A percentile compares a stretch with the other conserved stretches of the same genome.
These are phyloP conservation scores for Anoplophora glabripennis DNA, from an alignment of 1,140 invertebrate species.

Conservation along the genomic window DNA sequence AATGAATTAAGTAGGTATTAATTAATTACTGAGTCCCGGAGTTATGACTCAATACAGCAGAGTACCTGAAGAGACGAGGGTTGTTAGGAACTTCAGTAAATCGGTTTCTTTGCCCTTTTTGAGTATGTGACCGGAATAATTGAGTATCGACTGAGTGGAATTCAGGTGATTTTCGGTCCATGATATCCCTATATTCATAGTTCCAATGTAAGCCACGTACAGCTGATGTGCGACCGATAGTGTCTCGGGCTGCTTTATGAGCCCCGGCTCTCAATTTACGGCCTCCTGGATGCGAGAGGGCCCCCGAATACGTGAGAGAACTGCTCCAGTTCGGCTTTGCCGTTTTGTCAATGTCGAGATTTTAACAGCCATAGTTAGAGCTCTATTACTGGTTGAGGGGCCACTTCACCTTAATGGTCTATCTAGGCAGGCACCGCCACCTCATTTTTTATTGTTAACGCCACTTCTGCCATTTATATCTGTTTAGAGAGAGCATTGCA, in stretches of 20 bases:
- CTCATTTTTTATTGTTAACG: slow-evolving; percentile 14
- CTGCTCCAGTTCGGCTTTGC: slow-evolving; percentile 20
- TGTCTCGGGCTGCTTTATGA: slow-evolving; percentile 44
- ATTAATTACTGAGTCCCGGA: too few species aligned
- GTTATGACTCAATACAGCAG: slow-evolving; percentile 10
- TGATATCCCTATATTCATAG: slow-evolving; percentile 28
- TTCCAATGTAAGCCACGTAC: slow-evolving; percentile 42
- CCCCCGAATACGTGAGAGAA: slow-evolving; percentile 35
- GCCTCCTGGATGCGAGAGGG: slow-evolving; percentile 29
- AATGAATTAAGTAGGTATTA: too few species aligned
- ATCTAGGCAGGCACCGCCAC: slow-evolving; percentile 13
- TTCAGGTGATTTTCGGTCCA: background rate
- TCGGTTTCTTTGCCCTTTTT: slow-evolving; percentile 6
- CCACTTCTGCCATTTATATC: too few species aligned
- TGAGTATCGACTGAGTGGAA: slow-evolving; percentile 6
- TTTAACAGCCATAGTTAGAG: slow-evolving; percentile 29
- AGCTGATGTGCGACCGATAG: slow-evolving; percentile 40
- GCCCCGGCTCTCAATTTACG: slow-evolving; percentile 39
- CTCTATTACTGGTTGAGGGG: slow-evolving; percentile 29
- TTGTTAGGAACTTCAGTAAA: slow-evolving; percentile 3
- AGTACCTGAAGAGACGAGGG: slow-evolving; percentile 10
- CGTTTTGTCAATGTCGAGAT: slow-evolving; percentile 39
- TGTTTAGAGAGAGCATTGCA: too few species aligned
- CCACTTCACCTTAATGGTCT: slow-evolving; percentile 28
- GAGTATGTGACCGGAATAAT: slow-evolving; percentile 13